Evolutionary conservation across 2,797 vertebrate genomes (phyloP).

Genomic region (Vireo griseus): DNA sequence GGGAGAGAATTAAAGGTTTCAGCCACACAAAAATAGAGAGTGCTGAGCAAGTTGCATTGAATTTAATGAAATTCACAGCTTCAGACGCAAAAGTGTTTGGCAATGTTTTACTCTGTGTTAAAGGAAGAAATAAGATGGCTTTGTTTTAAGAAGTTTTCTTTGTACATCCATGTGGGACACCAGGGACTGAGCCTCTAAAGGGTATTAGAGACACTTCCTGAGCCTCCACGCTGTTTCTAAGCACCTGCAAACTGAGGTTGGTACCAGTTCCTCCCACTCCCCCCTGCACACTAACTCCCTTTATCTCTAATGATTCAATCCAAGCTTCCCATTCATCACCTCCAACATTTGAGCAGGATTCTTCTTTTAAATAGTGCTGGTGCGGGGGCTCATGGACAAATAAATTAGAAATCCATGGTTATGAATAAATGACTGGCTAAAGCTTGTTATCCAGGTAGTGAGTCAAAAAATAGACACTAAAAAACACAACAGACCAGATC

Average conservation of each 20-base stretch:
- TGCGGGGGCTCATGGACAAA: not conserved
- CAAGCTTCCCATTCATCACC: not conserved
- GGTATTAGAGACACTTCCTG: constrained; percentile 23
- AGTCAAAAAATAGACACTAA: not conserved
- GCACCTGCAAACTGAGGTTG: constrained; percentile 2
- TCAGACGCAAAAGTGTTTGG: not conserved
- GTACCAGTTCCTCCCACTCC: not conserved
- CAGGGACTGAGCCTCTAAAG: not conserved
- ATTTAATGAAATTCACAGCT: constrained; percentile 60
- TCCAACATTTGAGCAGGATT: not conserved
- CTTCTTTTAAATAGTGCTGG: not conserved
- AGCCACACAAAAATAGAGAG: constrained; percentile 56
- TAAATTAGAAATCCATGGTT: not conserved
- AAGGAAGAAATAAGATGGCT: constrained; percentile 20
- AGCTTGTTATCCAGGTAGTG: not conserved
- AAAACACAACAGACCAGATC: not conserved
- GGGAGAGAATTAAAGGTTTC: constrained; percentile 58
- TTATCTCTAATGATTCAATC: not conserved
- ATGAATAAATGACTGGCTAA: not conserved
- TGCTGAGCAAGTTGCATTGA: constrained; percentile 40
- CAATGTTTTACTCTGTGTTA: constrained; percentile 24
- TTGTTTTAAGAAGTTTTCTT: constrained; percentile 43
- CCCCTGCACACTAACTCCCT: not conserved
- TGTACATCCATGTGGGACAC: not conserved
- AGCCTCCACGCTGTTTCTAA: not conserved